Evolutionary conservation across 1,140 invertebrate species (phyloP), one percentile per base, ranked within the genome.

Genomic region (Tetragonula clypearis): DNA sequence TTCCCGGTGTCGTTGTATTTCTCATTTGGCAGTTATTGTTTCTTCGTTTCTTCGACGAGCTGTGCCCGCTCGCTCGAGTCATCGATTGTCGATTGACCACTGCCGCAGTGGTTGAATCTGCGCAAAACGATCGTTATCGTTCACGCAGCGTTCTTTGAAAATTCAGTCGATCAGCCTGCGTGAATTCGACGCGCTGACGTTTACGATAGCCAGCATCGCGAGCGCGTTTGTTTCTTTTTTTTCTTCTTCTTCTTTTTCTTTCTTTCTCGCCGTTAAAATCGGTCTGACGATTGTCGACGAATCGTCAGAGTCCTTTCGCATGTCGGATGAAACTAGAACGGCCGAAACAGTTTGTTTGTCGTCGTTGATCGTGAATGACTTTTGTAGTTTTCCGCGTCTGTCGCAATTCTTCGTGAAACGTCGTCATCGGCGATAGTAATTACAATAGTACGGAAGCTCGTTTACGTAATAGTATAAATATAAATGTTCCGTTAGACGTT

Each of bases 41-140:
- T 79, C 41, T 17, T 72, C 55, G 56, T 41, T 74, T 35, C 21
- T 74, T 35, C 21, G 68, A 35, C n/a, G 35, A 35, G 15, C 3
- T 26, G 23, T 26, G 23, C 53, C 41, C 65, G 60, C 72, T 79
- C 55, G 19, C 8, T 56, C 66, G n/a, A 35, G 35, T 76, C 81
- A 84, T 84, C 58, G 75, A 78, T 78, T 53, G 23, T 49, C 23
- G 81, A 79, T 86, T 86, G 79, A 74, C n/a, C n/a, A 71, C 58
- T 79, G 41, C 53, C 69, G 85, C 85, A 86, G 66, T 84, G 75
- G 26, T 83, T 30, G 68, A 72, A 86, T 86, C 81, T 80, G 86
- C 86, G 86, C 82, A 76, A 85, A 84, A 73, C 85, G 68, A 89
- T 86, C 68, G 35, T 86, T 88, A 86, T 80, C 58, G 65, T 30